phyloP scores from a whole-genome alignment of 37 sponge, comb jelly and placozoan species.

The Haliclona indistincta region DNA sequence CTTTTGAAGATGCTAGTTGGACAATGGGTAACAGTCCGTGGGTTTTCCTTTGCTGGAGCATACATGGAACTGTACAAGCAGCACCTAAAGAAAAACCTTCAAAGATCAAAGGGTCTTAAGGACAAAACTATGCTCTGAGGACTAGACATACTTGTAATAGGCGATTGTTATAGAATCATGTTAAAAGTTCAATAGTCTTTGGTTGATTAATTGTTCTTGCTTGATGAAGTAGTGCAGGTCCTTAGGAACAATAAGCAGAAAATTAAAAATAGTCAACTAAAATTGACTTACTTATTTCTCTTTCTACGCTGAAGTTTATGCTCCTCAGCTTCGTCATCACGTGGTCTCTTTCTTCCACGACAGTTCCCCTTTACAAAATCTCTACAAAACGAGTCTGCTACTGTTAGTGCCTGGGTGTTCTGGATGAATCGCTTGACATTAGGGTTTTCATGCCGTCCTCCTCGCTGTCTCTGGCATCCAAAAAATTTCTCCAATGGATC shows the following conservation, averaged over 20 bases:
- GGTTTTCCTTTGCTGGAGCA: slow-evolving; percentile 28
- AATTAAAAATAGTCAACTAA: too few relatives aligned
- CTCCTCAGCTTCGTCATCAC: slow-evolving; percentile 3
- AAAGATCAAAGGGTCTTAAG: slow-evolving; percentile 44
- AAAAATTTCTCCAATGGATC: slow-evolving; percentile 61
- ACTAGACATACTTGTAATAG: background rate
- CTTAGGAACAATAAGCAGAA: too few relatives aligned
- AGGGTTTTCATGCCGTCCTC: slow-evolving; percentile 38
- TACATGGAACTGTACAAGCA: slow-evolving; percentile 51
- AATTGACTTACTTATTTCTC: too few relatives aligned
- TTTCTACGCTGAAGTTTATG: background rate
- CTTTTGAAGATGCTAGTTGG: slow-evolving; percentile 33
- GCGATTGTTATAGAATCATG: background rate
- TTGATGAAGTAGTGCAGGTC: too few relatives aligned
- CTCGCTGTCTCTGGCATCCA: slow-evolving; percentile 39
- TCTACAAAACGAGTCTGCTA: slow-evolving; percentile 21
- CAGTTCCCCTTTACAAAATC: slow-evolving; percentile 27
- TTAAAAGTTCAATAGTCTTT: background rate
- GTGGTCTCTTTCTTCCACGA: slow-evolving; percentile 26
- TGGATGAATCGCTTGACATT: slow-evolving; percentile 33
- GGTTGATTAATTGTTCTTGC: background rate
- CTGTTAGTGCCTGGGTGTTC: slow-evolving; percentile 41
- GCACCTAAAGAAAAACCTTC: slow-evolving; percentile 15
- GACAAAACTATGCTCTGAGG: background rate
- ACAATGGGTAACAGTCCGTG: slow-evolving; percentile 35